Evolutionary conservation across 2,888 invertebrate genomes (phyloP).

Genomic region (Tuberolachnus salignus): DNA sequence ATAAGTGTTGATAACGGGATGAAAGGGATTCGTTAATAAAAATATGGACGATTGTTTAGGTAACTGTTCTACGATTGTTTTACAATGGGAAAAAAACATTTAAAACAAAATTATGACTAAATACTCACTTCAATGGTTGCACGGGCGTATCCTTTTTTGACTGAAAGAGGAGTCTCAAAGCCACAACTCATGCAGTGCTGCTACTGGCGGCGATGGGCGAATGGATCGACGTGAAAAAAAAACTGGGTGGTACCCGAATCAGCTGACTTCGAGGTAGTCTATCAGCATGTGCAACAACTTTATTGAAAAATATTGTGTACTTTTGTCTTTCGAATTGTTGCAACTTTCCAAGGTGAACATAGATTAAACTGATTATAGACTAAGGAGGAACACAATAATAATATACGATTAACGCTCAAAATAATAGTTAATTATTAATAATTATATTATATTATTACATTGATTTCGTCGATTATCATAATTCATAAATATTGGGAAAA

Average conservation of each 20-base stretch:
- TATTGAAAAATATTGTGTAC: neutral
- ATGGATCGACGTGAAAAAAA: conserved; percentile 32
- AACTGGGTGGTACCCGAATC: conserved; percentile 51
- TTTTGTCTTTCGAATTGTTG: neutral
- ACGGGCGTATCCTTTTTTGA: conserved; percentile 55
- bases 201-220: conserved; percentile 55
- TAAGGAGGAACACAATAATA: too few relatives aligned
- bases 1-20: conserved; percentile 50
- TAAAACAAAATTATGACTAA: neutral
- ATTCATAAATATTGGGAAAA: too few relatives aligned
- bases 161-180: conserved; percentile 25
- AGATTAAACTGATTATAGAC: neutral
- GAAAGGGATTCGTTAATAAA: neutral
- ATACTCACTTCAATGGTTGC: conserved; percentile 34
- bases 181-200: conserved; percentile 54
- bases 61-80: neutral
- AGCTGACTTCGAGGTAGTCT: conserved; percentile 41
- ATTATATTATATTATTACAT: too few relatives aligned
- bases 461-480: too few relatives aligned
- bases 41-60: neutral
- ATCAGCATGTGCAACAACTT: conserved; percentile 50
- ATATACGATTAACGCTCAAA: too few relatives aligned
- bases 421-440: too few relatives aligned
- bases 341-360: conserved; percentile 7
- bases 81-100: neutral